These are phyloP conservation scores for Anarrhichthys ocellatus DNA, from an alignment of 2,113 vertebrate genomes.

Conservation along the genomic window DNA sequence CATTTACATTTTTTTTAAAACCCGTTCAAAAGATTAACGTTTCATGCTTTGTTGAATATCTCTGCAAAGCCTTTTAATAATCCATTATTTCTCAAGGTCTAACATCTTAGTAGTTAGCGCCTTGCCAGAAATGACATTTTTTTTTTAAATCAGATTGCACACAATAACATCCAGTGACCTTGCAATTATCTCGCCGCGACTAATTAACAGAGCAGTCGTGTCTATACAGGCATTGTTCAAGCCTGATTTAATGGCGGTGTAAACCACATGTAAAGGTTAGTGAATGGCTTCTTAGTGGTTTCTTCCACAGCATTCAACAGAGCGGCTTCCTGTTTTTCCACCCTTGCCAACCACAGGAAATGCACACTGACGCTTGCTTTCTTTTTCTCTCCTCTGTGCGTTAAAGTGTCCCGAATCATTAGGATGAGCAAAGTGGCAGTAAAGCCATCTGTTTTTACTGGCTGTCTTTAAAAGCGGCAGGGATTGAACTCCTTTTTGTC, in stretches of 20 bases:
- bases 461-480: slow-evolving; percentile 69
- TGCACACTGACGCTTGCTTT: not conserved
- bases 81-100: slow-evolving; percentile 45
- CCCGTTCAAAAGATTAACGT: slow-evolving; percentile 31
- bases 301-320: slow-evolving; percentile 61
- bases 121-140: slow-evolving; percentile 43
- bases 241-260: slow-evolving; percentile 74
- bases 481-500: slow-evolving; percentile 52
- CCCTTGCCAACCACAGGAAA: slow-evolving; percentile 32
- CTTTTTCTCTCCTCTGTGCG: slow-evolving; percentile 22
- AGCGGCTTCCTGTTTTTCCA: slow-evolving; percentile 61
- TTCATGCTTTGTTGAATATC: slow-evolving; percentile 21
- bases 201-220: slow-evolving; percentile 64
- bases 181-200: slow-evolving; percentile 60
- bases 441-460: slow-evolving; percentile 74
- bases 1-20: not conserved
- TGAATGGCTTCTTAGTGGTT: slow-evolving; percentile 60
- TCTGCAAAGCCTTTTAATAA: slow-evolving; percentile 29
- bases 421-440: slow-evolving; percentile 60
- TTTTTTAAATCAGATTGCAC: slow-evolving; percentile 49
- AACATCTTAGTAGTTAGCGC: slow-evolving; percentile 42
- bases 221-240: slow-evolving; percentile 64
- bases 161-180: slow-evolving; percentile 63
- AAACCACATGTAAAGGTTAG: slow-evolving; percentile 52
- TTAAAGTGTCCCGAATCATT: slow-evolving; percentile 58